These are phyloP conservation scores for Oreochromis spilurus DNA, from an alignment of 2,113 vertebrate genomes.

Conservation along the genomic window DNA sequence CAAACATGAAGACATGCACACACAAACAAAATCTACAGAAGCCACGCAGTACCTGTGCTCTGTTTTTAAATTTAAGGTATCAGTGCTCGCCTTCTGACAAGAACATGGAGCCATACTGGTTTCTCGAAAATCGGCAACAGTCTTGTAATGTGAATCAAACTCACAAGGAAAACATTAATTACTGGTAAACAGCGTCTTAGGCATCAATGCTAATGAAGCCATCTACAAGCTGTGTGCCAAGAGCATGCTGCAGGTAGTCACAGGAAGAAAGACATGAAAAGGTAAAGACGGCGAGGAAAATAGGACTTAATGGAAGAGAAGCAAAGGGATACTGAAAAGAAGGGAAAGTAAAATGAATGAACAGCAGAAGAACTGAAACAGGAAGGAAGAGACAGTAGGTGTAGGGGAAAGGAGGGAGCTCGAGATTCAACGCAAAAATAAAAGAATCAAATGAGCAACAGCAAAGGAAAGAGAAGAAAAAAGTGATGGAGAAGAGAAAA, in stretches of 20 bases:
- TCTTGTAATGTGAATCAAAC: constrained; percentile 14
- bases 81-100: not conserved
- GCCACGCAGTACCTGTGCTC: not conserved
- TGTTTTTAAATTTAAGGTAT: not conserved
- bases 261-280: not conserved
- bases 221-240: not conserved
- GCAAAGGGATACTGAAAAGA: not conserved
- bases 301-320: not conserved
- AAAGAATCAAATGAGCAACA: constrained; percentile 2
- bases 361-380: not conserved
- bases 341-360: not conserved
- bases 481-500: not conserved
- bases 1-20: not conserved
- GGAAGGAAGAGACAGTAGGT: not conserved
- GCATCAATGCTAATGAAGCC: constrained; percentile 6
- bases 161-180: constrained; percentile 34
- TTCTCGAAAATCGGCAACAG: not conserved
- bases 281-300: not conserved
- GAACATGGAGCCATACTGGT: not conserved
- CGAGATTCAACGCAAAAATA: not conserved
- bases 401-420: not conserved
- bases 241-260: not conserved
- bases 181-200: constrained; percentile 18
- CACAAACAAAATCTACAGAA: not conserved
- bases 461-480: not conserved